Percentiles rank a stretch among this genome's conserved stretches.
Evolutionary conservation across 2,888 invertebrate species (phyloP).

Genomic region (Gibbula magus): DNA sequence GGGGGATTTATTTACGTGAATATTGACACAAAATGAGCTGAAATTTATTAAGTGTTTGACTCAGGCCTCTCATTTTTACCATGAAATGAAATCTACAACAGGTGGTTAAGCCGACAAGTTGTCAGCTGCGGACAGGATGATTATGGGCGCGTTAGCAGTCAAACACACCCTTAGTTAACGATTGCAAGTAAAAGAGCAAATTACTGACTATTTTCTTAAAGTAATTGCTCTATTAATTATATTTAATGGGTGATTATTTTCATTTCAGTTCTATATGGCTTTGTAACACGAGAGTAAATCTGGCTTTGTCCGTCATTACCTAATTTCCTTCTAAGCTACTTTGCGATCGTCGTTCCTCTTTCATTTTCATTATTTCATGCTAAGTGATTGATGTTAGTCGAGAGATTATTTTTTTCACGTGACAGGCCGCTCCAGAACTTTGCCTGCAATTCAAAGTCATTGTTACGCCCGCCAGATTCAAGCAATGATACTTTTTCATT

Average conservation of each 20-base stretch:
- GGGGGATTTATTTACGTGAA: too few relatives aligned
- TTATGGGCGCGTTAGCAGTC: not conserved
- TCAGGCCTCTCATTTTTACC: not conserved
- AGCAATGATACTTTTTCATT: not conserved
- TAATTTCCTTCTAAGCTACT: not conserved
- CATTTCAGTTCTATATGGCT: not conserved
- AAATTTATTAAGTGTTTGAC: too few relatives aligned
- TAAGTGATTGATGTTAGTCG: not conserved
- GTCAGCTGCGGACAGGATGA: not conserved
- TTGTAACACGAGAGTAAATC: not conserved
- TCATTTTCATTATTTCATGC: not conserved
- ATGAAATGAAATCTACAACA: not conserved
- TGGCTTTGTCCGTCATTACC: slow-evolving; percentile 10
- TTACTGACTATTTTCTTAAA: not conserved
- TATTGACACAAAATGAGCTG: too few relatives aligned
- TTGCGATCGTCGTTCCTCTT: not conserved
- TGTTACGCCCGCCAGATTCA: not conserved
- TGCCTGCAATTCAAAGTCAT: not conserved
- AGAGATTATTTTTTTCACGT: not conserved
- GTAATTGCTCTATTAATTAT: slow-evolving; percentile 10
- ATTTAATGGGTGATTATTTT: not conserved
- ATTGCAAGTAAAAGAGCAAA: not conserved
- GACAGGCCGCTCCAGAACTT: not conserved
- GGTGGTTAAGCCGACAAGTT: not conserved
- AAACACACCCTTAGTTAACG: not conserved